Conservation (phyloP, 2,888 invertebrate genomes). For the Agrilus mali region DNA sequence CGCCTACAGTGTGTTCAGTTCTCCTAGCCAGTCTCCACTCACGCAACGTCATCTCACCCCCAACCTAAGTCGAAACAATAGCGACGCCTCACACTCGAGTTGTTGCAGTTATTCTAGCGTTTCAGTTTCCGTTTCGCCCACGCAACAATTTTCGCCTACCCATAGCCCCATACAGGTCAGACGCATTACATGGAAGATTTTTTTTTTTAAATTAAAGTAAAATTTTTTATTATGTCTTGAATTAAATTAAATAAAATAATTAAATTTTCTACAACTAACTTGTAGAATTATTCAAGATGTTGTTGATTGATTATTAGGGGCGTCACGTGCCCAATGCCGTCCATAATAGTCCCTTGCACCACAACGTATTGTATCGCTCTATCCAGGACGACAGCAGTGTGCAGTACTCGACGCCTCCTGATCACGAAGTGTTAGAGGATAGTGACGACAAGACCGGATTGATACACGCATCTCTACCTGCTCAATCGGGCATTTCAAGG, state of each 20-base stretch:
- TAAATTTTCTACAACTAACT: not conserved
- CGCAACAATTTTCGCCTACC: constrained; percentile 64
- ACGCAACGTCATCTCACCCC: constrained; percentile 73
- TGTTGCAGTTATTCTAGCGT: constrained; percentile 74
- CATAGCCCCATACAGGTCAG: constrained; percentile 71
- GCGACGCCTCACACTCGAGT: constrained; percentile 81
- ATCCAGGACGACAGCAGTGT: constrained; percentile 31
- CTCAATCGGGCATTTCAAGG: constrained; percentile 68
- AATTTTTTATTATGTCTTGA: too few species aligned
- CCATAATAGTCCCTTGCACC: constrained; percentile 39
- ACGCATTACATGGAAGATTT: constrained; percentile 2
- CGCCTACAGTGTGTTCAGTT: constrained; percentile 70
- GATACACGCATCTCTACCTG: constrained; percentile 39
- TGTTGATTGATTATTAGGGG: constrained; percentile 5
- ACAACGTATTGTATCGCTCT: constrained; percentile 42
- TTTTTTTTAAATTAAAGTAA: too few species aligned
- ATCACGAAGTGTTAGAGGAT: constrained; percentile 31
- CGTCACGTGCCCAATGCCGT: constrained; percentile 40
- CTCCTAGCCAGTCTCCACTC: constrained; percentile 77
- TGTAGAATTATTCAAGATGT: not conserved
- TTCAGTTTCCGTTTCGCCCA: constrained; percentile 38
- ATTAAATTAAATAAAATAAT: too few species aligned
- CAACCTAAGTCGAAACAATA: constrained; percentile 77
- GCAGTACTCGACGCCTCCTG: constrained; percentile 18
- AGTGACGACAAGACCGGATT: constrained; percentile 39